A percentile compares a stretch with the other conserved stretches of the same genome.
Evolutionary conservation across 2,888 invertebrate genomes (phyloP).

Genomic region (Salticus scenicus): DNA sequence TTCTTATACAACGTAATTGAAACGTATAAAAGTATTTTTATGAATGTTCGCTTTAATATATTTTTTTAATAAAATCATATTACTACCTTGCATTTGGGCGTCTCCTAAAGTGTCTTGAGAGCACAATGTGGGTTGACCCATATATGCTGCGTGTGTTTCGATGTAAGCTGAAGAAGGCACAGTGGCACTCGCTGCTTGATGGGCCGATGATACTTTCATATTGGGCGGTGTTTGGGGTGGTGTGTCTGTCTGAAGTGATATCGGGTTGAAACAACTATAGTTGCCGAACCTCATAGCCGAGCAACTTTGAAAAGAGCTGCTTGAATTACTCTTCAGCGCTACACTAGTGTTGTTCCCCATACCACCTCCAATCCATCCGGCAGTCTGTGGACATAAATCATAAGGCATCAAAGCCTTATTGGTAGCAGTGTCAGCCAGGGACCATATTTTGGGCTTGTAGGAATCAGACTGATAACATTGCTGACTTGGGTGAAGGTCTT

Average conservation of each 20-base stretch:
- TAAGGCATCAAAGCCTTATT: conserved; percentile 84
- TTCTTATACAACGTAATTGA: no score
- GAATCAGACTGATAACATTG: not conserved
- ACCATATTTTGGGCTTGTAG: conserved; percentile 93
- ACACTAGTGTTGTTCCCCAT: not conserved
- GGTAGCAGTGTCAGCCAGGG: conserved; percentile 93
- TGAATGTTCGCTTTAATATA: no score
- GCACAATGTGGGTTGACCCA: conserved; percentile 38
- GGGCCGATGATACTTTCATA: conserved; percentile 81
- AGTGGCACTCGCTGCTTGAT: conserved; percentile 10
- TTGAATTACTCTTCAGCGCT: not conserved
- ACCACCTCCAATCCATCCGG: conserved; percentile 5
- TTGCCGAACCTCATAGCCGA: conserved; percentile 22
- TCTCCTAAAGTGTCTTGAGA: conserved; percentile 25
- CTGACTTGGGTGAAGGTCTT: conserved; percentile 10
- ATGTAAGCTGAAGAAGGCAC: conserved; percentile 55
- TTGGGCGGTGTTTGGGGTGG: conserved; percentile 95
- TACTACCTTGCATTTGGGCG: conserved; percentile 49
- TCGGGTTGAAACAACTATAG: conserved; percentile 48
- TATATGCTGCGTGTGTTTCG: conserved; percentile 28
- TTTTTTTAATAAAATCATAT: no score
- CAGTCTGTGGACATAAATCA: conserved; percentile 5
- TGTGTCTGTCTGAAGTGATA: conserved; percentile 84
- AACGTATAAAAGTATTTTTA: no score
- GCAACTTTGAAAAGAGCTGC: conserved; percentile 22